Percentiles rank a stretch among this genome's conserved stretches.
phyloP scores from a whole-genome alignment of 1,140 invertebrate species.

The Ceratina australensis region DNA sequence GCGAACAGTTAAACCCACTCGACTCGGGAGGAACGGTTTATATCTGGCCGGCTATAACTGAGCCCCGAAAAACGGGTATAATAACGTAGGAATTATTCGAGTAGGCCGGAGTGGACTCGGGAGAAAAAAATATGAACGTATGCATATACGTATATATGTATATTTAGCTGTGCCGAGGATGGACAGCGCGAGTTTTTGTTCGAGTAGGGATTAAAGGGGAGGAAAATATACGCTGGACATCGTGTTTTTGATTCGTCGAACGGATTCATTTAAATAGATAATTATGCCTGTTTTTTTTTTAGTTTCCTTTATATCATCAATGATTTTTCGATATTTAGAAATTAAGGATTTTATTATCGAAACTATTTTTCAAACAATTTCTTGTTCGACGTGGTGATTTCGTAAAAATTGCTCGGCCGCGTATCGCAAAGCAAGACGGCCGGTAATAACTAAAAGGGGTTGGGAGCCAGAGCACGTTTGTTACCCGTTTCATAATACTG shows the following conservation, averaged over 20 bases:
- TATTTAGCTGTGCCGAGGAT: constrained; percentile 9
- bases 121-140: neutral
- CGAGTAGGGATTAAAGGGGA: constrained; percentile 33
- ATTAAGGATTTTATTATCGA: too few relatives aligned
- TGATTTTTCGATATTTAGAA: too few relatives aligned
- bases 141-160: too few relatives aligned
- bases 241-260: constrained; percentile 24
- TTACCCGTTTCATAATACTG: constrained; percentile 72
- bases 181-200: constrained; percentile 24
- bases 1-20: constrained; percentile 65
- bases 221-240: constrained; percentile 16
- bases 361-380: too few relatives aligned
- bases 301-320: neutral
- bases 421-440: neutral
- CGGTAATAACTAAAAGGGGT: constrained; percentile 48
- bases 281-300: neutral
- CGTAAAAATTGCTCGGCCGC: neutral
- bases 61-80: constrained; percentile 62
- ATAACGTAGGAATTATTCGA: constrained; percentile 61
- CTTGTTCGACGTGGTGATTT: too few relatives aligned
- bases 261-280: neutral
- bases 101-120: neutral
- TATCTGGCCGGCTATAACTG: constrained; percentile 28
- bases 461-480: constrained; percentile 53
- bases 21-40: constrained; percentile 40